phyloP scores from a whole-genome alignment of 2,888 invertebrate species.

The Microplitis deprimator region DNA sequence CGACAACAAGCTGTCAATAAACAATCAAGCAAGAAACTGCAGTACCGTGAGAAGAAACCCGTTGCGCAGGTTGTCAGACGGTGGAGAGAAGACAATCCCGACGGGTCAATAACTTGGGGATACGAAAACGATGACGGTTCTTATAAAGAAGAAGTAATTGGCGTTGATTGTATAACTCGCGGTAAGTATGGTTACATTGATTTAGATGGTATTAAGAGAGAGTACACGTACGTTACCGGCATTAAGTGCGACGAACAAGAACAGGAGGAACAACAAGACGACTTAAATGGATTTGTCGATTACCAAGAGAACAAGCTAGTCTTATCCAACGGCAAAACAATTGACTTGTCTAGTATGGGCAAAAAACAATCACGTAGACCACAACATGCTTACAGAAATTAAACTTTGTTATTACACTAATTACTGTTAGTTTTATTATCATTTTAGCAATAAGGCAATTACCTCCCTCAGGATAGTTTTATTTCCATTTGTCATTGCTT shows the following conservation, averaged over 20 bases:
- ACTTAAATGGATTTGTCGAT: slow-evolving; percentile 77
- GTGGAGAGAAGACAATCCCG: slow-evolving; percentile 84
- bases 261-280: slow-evolving; percentile 69
- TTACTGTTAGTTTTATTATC: slow-evolving; percentile 39
- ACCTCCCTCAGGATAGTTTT: slow-evolving; percentile 28
- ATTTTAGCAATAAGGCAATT: slow-evolving; percentile 21
- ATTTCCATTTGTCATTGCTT: slow-evolving; percentile 18
- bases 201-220: slow-evolving; percentile 85
- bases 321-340: slow-evolving; percentile 80
- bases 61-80: slow-evolving; percentile 73
- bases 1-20: slow-evolving; percentile 32
- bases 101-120: slow-evolving; percentile 87
- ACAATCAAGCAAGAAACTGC: slow-evolving; percentile 38
- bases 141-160: slow-evolving; percentile 88
- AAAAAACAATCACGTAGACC: slow-evolving; percentile 81
- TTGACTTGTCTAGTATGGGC: slow-evolving; percentile 80
- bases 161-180: slow-evolving; percentile 82
- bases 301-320: slow-evolving; percentile 83
- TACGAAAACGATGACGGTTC: slow-evolving; percentile 91
- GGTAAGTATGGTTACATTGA: slow-evolving; percentile 89
- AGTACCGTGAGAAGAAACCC: slow-evolving; percentile 76
- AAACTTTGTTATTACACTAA: slow-evolving; percentile 50
- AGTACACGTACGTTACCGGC: slow-evolving; percentile 87
- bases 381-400: slow-evolving; percentile 74
- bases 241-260: slow-evolving; percentile 74